Base-by-base conservation (phyloP, 2,888 invertebrate species). In the Heliothis peltigera region DNA sequence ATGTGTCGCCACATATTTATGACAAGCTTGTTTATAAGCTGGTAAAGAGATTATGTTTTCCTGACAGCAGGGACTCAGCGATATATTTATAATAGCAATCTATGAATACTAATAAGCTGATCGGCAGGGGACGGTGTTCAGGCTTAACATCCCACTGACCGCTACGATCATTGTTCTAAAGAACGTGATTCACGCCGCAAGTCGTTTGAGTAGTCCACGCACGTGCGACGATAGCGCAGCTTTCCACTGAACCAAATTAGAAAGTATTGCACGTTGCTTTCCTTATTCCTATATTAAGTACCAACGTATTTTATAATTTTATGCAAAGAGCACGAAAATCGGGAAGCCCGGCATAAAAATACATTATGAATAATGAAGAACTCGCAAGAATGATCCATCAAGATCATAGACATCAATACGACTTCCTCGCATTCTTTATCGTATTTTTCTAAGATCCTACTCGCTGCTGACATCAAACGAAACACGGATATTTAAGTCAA, bases 1-100 rank as follows among this genome's bases (percentile, higher is more conserved):
- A 80, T 82, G 70, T 81, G 86, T 86, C 85, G 83, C 79, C 81
- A 82, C 79, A 78, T 81, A 84, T 83, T n/a, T n/a, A 84, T 80
- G 86, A 77, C 75, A 82, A 84, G 83, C 80, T 88, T 84, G 88
- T 88, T 91, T 89, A 88, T 88, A 87, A 84, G 83, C 87, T 87
- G 89, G 89, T 88, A 88, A 77, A 79, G 76, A 82, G 80, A 81
- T 77, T 79, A 80, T n/a, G 84, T 86, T 85, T 87, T 83, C 84
- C 84, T 81, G 88, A 87, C 90, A 87, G 81, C 81, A 80, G 86
- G 87, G 88, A 86, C 84, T 78, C 67, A 70, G 78, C 91, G 86
- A 91, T 90, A 87, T 86, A 92, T 92, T 84, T 84, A 83, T 72
- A 71, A 78, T 84, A 80, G 82, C 87, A 82, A 72, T 66, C 64